A percentile compares a stretch with the other conserved stretches of the same genome.
These are phyloP conservation scores for Sandelia bainsii DNA, from an alignment of 2,797 vertebrate genomes.

Conservation along the genomic window DNA sequence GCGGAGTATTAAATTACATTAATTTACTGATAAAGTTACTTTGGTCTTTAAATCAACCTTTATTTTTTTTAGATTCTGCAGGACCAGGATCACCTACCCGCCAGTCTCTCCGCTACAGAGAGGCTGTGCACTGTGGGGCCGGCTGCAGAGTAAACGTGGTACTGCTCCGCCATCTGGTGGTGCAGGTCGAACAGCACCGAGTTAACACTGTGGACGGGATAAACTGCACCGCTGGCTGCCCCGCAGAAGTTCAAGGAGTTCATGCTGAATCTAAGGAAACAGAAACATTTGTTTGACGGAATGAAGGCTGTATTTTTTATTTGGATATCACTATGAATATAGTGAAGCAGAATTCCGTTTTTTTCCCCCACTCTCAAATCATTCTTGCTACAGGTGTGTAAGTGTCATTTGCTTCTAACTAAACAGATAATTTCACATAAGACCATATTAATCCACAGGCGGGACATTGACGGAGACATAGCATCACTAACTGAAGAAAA, in stretches of 20 bases:
- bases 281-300: background rate
- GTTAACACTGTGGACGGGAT: conserved; percentile 68
- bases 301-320: background rate
- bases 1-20: too few species aligned
- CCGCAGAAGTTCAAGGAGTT: conserved; percentile 79
- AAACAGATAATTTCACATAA: background rate
- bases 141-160: conserved; percentile 65
- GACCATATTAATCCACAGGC: too few species aligned
- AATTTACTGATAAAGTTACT: too few species aligned
- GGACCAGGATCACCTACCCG: conserved; percentile 73
- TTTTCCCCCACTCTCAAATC: background rate
- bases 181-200: conserved; percentile 78
- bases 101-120: conserved; percentile 84
- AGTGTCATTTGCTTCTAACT: background rate
- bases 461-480: too few species aligned
- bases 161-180: conserved; percentile 82
- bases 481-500: background rate
- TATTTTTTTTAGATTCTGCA: too few species aligned
- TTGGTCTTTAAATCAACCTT: too few species aligned
- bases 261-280: conserved; percentile 45
- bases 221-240: conserved; percentile 37
- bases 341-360: too few species aligned
- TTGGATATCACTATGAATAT: too few species aligned
- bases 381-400: too few species aligned
- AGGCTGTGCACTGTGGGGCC: conserved; percentile 68